Evolutionary conservation across 2,113 vertebrate species (phyloP).

Genomic region (Rhadina sibilatrix): DNA sequence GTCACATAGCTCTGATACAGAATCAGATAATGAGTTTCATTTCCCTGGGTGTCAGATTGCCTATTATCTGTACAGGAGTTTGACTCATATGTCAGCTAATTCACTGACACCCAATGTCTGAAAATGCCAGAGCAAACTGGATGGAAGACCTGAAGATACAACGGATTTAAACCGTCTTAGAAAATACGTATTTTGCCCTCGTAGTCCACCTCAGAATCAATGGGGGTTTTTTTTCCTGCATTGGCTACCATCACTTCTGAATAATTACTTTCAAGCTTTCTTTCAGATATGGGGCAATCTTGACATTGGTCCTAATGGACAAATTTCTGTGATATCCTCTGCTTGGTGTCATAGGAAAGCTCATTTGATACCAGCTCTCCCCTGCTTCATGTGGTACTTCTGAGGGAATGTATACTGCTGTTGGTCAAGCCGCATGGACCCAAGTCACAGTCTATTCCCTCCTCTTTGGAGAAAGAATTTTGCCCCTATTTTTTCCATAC

Average conservation of each 20-base stretch:
- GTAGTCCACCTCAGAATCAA: background rate
- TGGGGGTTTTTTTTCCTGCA: background rate
- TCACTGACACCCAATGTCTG: background rate
- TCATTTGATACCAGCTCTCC: background rate
- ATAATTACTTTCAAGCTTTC: background rate
- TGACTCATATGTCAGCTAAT: slow-evolving; percentile 3
- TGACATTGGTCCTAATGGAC: background rate
- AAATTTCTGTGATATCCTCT: background rate
- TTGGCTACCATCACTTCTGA: background rate
- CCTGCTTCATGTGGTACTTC: background rate
- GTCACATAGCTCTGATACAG: background rate
- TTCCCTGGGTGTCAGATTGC: slow-evolving; percentile 6
- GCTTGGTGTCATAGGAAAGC: background rate
- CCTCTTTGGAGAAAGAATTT: background rate
- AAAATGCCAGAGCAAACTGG: background rate
- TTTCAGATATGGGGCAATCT: background rate
- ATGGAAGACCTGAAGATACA: background rate
- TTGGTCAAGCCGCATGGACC: background rate
- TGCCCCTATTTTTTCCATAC: background rate
- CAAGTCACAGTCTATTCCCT: background rate
- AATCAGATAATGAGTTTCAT: slow-evolving; percentile 7
- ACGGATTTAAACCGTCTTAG: background rate
- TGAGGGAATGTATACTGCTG: background rate
- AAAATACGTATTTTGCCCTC: background rate
- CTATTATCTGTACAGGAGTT: background rate